These are phyloP conservation scores for Myodes glareolus DNA, from an alignment of 2,113 vertebrate species.

Conservation along the genomic window DNA sequence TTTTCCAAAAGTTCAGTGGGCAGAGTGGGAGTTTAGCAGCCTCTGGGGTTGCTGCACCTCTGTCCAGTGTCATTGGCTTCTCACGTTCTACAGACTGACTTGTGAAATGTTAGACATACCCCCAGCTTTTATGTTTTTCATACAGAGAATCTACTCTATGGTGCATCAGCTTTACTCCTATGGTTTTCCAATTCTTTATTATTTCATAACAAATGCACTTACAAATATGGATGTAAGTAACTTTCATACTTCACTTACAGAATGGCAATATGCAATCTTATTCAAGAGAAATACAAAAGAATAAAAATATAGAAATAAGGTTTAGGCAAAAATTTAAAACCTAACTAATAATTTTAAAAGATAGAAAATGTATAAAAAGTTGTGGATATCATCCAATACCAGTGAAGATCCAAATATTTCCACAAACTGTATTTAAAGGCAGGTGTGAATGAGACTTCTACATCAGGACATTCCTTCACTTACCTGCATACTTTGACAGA, in stretches of 20 bases:
- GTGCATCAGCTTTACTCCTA: neutral
- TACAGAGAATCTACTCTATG: neutral
- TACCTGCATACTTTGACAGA: neutral
- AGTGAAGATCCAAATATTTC: neutral
- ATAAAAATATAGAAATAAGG: neutral
- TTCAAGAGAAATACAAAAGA: neutral
- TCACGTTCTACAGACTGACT: constrained; percentile 38
- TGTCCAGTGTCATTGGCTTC: constrained; percentile 64
- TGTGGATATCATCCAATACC: neutral
- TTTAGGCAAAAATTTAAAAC: neutral
- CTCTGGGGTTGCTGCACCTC: constrained; percentile 66
- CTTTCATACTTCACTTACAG: neutral
- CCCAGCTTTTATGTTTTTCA: neutral
- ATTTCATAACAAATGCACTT: neutral
- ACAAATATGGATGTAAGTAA: neutral
- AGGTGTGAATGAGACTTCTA: neutral
- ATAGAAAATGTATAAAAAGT: neutral
- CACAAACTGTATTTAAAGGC: neutral
- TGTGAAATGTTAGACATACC: constrained; percentile 55
- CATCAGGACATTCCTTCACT: neutral
- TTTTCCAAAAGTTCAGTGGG: constrained; percentile 75
- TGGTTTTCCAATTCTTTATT: neutral
- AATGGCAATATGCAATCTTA: constrained; percentile 1
- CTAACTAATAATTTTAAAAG: neutral
- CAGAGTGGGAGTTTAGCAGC: constrained; percentile 70